phyloP scores from a whole-genome alignment of 2,113 vertebrate species.

The Calidris pugnax region DNA sequence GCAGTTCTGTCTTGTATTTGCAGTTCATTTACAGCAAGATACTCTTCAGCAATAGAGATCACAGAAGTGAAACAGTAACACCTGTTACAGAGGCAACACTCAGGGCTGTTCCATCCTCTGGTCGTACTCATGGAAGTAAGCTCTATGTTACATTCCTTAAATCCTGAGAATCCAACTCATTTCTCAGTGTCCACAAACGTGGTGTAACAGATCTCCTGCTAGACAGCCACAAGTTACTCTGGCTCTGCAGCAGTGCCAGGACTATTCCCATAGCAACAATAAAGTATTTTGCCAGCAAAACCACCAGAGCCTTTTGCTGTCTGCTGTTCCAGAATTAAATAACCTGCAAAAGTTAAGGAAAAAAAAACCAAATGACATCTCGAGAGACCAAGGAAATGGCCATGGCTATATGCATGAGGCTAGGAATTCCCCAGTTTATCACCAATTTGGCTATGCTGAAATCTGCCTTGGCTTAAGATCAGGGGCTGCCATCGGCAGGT shows the following conservation, averaged over 20 bases:
- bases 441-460: not conserved
- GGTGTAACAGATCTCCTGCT: not conserved
- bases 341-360: not conserved
- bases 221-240: not conserved
- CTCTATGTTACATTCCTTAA: not conserved
- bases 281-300: not conserved
- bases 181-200: not conserved
- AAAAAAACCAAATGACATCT: not conserved
- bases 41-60: not conserved
- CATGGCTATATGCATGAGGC: accelerated
- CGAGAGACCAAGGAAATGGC: not conserved
- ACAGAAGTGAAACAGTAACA: not conserved
- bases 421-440: not conserved
- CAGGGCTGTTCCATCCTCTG: not conserved
- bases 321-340: not conserved
- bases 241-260: not conserved
- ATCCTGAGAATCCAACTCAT: not conserved
- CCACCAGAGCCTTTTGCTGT: not conserved
- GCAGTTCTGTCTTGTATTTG: not conserved
- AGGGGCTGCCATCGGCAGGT: not conserved
- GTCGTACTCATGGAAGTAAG: not conserved
- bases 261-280: slow-evolving; percentile 31
- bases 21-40: not conserved
- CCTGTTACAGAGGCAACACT: not conserved
- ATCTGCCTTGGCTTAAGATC: not conserved